Base-by-base conservation (phyloP, 2,888 invertebrate genomes). In the Drosophila limbata region DNA sequence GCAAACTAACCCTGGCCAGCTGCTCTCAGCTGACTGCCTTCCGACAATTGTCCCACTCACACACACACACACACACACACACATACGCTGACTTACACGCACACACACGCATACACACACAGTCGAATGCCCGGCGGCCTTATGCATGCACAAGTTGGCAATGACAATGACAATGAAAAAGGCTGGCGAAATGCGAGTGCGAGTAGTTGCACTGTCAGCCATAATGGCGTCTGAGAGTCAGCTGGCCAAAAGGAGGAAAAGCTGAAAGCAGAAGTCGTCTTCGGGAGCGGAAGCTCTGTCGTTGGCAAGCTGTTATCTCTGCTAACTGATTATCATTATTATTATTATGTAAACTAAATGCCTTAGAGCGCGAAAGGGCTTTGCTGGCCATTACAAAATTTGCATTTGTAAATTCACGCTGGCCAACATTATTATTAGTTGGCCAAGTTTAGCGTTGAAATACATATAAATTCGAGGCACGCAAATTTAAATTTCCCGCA, bases 361-460 rank as follows among this genome's bases (percentile, higher is more conserved):
- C 56, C 70, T 62, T 19, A 56, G 48, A 77, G 77, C 64, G 48
- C 50, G 11, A 62, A 45, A 44, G 64, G 17, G 75, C 77, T 77
- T 77, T 69, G 53, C 31, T 44, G 42, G 61, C 73, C 65, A 67
- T 81, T 73, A 81, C 44, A 42, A 66, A 83, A 87, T 88, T 88
- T 88, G 78, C 84, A 85, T 88, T 85, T 84, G 52, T 83, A 85
- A 80, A 85, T 85, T 73, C 64, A 63, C 70, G 76, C 76, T 76
- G 69, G 66, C 81, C 68, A 71, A 79, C 70, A 71, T 83, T 79
- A 71, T 83, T 79, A 78, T 85, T 79, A 73, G 83, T 78, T 77
- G 39, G 50, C 63, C 64, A 66, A 78, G 61, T 74, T 77, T 42
- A 59, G 56, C 69, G 44, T 64, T 65, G 60, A 21, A 35, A 31